Evolutionary conservation across 2,888 invertebrate genomes (phyloP), one percentile per base, ranked within the genome.

Genomic region (Hoplodrina blanda): DNA sequence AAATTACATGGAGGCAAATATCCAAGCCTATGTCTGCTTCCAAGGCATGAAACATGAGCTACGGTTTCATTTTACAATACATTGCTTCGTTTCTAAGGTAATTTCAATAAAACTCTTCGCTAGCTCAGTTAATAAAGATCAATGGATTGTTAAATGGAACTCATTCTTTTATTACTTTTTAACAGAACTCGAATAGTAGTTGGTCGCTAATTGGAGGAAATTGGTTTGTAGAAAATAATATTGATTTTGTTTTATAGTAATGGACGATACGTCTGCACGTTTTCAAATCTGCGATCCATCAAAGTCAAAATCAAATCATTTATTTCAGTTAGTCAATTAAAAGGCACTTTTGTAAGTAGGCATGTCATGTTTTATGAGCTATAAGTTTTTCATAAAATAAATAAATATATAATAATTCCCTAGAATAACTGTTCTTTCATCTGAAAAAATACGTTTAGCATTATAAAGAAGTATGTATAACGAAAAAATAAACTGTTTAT

Each of bases 1-100:
- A 74, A 75, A 69, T 52, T 64, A 76, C 76, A 33, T 69, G 30
- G 46, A 61, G 55, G 63, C 41, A 64, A 64, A 75, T 77, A 62
- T 69, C 69, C 54, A 53, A 57, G 57, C 69, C 53, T 80, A 50
- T 50, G 30, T 59, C 37, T 37, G 53, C 30, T 64, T 63, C 53
- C 52, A 59, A 68, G 52, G 60, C 73, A 68, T 61, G 62, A 63
- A 79, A 76, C 60, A 46, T 41, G 74, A 76, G 67, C 44, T 44
- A 55, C 0, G 56, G 55, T 57, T 60, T 75, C 56, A 20, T 61
- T 62, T 66, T 75, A 53, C 41, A 50, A 20, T 80, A 41, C 60
- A 69, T 44, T 69, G 70, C 64, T 54, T 62, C 54, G 25, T 63
- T 75, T 61, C 44, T 64, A 30, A 63, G 10, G 44, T 57, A 62